These are phyloP conservation scores for Mayetiola destructor DNA, from an alignment of 2,888 invertebrate species.

Conservation along the genomic window DNA sequence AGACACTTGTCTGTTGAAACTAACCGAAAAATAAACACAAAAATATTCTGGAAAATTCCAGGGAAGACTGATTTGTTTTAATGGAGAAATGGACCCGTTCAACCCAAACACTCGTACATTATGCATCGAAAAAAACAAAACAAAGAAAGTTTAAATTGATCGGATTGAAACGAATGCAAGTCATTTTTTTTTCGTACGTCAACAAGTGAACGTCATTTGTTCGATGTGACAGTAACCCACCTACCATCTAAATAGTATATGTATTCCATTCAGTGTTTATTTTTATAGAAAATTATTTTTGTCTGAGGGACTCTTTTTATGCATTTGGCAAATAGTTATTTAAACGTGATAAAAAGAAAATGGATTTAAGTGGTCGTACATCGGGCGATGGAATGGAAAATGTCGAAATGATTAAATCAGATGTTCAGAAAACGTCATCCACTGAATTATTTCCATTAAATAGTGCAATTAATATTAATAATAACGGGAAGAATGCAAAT, in stretches of 20 bases:
- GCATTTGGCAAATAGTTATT: background rate
- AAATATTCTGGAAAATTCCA: too few relatives aligned
- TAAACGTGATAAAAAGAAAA: background rate
- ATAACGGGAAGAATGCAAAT: slow-evolving; percentile 15
- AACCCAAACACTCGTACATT: too few relatives aligned
- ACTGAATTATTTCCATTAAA: slow-evolving; percentile 22
- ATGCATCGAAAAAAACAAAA: too few relatives aligned
- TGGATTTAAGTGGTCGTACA: slow-evolving; percentile 36
- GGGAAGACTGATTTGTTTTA: too few relatives aligned
- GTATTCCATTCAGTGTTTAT: background rate
- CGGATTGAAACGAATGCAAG: too few relatives aligned
- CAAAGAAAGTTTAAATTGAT: too few relatives aligned
- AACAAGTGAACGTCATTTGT: background rate
- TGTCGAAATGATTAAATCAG: slow-evolving; percentile 21
- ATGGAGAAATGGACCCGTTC: too few relatives aligned
- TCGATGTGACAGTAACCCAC: too few relatives aligned
- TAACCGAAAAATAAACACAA: too few relatives aligned
- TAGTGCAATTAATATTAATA: slow-evolving; percentile 16
- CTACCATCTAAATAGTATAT: background rate
- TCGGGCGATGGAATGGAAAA: slow-evolving; percentile 70
- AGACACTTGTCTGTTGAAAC: too few relatives aligned
- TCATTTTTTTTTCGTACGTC: too few relatives aligned
- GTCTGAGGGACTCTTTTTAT: background rate
- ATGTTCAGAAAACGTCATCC: slow-evolving; percentile 24
- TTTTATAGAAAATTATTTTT: background rate